phyloP scores from a whole-genome alignment of 2,113 vertebrate species.

The Apeltes quadracus region DNA sequence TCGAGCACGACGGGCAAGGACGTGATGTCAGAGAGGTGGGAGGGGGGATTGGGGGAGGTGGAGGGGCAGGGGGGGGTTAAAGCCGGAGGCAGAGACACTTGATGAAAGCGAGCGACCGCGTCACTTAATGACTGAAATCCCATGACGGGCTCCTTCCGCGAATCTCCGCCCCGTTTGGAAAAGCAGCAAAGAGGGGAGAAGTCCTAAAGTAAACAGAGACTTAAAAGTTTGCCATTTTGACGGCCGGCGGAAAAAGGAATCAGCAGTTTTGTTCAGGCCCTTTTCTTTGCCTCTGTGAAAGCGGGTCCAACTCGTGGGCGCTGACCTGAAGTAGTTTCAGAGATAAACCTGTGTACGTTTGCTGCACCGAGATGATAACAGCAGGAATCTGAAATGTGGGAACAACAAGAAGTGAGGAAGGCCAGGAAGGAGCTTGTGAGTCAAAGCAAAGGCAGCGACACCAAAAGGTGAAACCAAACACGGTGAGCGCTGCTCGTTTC shows the following conservation, averaged over 20 bases:
- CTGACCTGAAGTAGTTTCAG: conserved; percentile 46
- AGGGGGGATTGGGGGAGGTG: background rate
- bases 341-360: conserved; percentile 26
- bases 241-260: conserved; percentile 39
- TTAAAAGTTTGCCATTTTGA: conserved; percentile 11
- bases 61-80: conserved; percentile 23
- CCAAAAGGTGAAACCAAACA: background rate
- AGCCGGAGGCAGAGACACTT: conserved; percentile 48
- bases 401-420: background rate
- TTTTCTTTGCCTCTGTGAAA: no score
- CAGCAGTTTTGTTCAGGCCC: conserved; percentile 30
- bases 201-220: conserved; percentile 39
- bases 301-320: conserved; percentile 11
- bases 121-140: conserved; percentile 36
- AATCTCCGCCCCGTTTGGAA: conserved; percentile 15
- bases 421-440: background rate
- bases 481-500: background rate
- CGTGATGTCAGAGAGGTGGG: conserved; percentile 66
- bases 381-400: conserved; percentile 10
- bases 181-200: conserved; percentile 5
- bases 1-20: conserved; percentile 58
- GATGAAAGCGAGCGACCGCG: conserved; percentile 33
- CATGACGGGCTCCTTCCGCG: conserved; percentile 17
- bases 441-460: background rate
- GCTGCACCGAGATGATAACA: conserved; percentile 10